Evolutionary conservation across 92 coral and sea anemone genomes (phyloP).

Genomic region (Anthopleura xanthogrammica): DNA sequence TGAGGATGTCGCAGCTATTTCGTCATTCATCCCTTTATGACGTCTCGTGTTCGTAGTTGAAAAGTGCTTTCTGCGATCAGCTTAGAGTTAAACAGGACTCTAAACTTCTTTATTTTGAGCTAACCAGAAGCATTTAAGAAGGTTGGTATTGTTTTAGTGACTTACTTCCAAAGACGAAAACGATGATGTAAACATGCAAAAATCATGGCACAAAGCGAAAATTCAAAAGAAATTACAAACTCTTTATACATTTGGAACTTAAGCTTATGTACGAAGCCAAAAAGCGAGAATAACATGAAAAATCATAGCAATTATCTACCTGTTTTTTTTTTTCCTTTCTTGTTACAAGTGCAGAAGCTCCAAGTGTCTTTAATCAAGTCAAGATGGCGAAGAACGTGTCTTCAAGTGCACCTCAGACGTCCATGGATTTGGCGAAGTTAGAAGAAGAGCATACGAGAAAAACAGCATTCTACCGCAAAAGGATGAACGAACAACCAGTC

Average conservation of each 20-base stretch:
- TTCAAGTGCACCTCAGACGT: slow-evolving; percentile 8
- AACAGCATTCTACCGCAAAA: slow-evolving; percentile 62
- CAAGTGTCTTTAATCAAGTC: neutral
- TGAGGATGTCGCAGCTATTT: neutral
- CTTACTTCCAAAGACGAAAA: too few relatives aligned
- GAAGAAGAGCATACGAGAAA: slow-evolving; percentile 66
- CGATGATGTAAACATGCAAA: too few relatives aligned
- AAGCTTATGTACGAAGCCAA: too few relatives aligned
- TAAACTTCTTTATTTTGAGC: too few relatives aligned
- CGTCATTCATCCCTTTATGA: neutral
- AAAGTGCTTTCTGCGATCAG: neutral
- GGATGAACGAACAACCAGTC: slow-evolving; percentile 66
- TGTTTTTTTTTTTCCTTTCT: neutral
- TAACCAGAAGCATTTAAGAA: too few relatives aligned
- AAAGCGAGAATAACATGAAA: too few relatives aligned
- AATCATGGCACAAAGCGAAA: too few relatives aligned
- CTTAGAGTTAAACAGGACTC: too few relatives aligned
- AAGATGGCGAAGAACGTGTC: neutral
- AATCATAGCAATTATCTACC: neutral
- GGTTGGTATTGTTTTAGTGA: too few relatives aligned
- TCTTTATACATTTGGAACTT: too few relatives aligned
- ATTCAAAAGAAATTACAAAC: too few relatives aligned
- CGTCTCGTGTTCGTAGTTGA: neutral
- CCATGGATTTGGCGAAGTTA: slow-evolving; percentile 18
- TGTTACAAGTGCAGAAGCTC: neutral